Evolutionary conservation across 2,888 invertebrate genomes (phyloP).

Genomic region (Rutpela maculata): DNA sequence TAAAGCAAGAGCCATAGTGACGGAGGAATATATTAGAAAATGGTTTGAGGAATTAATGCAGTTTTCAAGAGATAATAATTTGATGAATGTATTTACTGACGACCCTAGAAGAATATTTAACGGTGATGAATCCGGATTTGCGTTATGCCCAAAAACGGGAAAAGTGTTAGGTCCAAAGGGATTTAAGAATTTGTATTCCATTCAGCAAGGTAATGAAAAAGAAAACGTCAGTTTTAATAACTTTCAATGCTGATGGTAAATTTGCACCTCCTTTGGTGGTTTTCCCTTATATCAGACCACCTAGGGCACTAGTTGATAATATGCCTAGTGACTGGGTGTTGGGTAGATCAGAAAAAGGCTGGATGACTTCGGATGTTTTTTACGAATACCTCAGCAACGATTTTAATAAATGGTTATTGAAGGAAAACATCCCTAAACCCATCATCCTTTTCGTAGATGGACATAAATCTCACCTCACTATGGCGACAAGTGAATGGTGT

Average conservation of each 20-base stretch:
- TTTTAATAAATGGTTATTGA: slow-evolving; percentile 45
- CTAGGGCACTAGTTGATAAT: slow-evolving; percentile 48
- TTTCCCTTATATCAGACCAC: slow-evolving; percentile 56
- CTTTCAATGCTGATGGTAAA: slow-evolving; percentile 51
- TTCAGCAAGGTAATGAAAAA: slow-evolving; percentile 62
- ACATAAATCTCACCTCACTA: slow-evolving; percentile 47
- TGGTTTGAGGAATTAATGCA: slow-evolving; percentile 64
- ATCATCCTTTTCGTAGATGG: slow-evolving; percentile 51
- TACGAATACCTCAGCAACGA: slow-evolving; percentile 50
- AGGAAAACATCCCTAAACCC: slow-evolving; percentile 48
- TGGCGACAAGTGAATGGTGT: slow-evolving; percentile 49
- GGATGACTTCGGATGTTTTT: slow-evolving; percentile 56
- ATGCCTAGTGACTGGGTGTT: slow-evolving; percentile 54
- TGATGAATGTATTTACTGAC: slow-evolving; percentile 56
- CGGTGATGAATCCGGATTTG: slow-evolving; percentile 66
- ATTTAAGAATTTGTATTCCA: slow-evolving; percentile 57
- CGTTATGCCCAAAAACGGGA: slow-evolving; percentile 60
- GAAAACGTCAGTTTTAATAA: slow-evolving; percentile 61
- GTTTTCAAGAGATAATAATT: slow-evolving; percentile 55
- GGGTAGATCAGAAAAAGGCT: slow-evolving; percentile 58
- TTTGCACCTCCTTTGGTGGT: slow-evolving; percentile 50
- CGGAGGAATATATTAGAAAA: slow-evolving; percentile 61
- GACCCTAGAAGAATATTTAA: slow-evolving; percentile 62
- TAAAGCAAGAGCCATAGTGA: slow-evolving; percentile 62
- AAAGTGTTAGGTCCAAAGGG: slow-evolving; percentile 54